These are phyloP conservation scores for Zelostemma sp. DNA, from an alignment of 1,140 invertebrate genomes.

Conservation along the genomic window DNA sequence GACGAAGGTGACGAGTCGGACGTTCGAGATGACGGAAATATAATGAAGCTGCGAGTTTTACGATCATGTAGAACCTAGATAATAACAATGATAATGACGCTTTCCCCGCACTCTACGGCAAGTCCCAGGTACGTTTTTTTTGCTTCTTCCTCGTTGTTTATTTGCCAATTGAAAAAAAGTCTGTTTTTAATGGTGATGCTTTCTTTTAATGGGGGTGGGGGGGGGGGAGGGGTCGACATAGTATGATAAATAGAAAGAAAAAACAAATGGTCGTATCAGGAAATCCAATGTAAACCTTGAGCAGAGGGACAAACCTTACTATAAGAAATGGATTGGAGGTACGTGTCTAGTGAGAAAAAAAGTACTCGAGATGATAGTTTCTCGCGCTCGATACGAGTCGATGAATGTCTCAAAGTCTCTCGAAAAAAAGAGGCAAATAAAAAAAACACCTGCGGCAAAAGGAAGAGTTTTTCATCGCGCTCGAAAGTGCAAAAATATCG, in stretches of 20 bases:
- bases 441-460: conserved; percentile 7
- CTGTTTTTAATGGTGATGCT: no score
- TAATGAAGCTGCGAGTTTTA: conserved; percentile 26
- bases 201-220: conserved; percentile 6
- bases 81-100: conserved; percentile 22
- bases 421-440: conserved; percentile 41
- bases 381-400: conserved; percentile 36
- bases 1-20: background rate
- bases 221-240: conserved; percentile 40
- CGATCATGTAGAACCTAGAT: conserved; percentile 44
- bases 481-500: conserved; percentile 21
- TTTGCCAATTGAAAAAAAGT: background rate
- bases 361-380: conserved; percentile 46
- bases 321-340: conserved; percentile 69
- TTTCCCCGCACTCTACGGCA: conserved; percentile 41
- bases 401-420: conserved; percentile 9
- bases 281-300: conserved; percentile 70
- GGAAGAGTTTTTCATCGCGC: conserved; percentile 1
- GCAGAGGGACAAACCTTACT: conserved; percentile 64
- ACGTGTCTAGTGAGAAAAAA: conserved; percentile 57
- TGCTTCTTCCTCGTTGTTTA: conserved; percentile 13
- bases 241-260: conserved; percentile 31
- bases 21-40: background rate
- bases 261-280: conserved; percentile 42
- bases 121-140: conserved; percentile 21